Evolutionary conservation across 2,113 vertebrate genomes (phyloP), one percentile per base, ranked within the genome.

Genomic region (Grammomys surdaster): DNA sequence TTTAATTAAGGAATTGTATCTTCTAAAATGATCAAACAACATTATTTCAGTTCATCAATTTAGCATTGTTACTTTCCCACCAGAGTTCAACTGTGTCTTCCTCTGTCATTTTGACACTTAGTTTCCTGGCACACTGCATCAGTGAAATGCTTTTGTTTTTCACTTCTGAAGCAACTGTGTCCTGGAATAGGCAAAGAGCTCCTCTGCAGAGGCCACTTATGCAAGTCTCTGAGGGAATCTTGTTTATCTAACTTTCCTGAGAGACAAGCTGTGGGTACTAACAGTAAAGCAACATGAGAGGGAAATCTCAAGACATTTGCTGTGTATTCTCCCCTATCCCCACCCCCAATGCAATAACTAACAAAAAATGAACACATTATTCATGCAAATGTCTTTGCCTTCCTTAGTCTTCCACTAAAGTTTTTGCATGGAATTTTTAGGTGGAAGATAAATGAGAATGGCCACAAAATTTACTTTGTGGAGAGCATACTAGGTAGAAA

Each of bases 11-110:
- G 11, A 69, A 33, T 1, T 72, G 24, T 12, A 46, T 87, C 24
- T 95, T 93, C 75, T 72, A 87, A 96, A 93, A 93, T 78, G 43
- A 92, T 84, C 46, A 88, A 46, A 54, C 16, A 51, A n/a, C 46
- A 19, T 43, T 95, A 58, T 33, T 28, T 60, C 14, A 43, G 60
- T 63, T 28, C 46, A 40, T 46, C n/a, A 36, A 5, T 40, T 46
- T 88, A 54, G 19, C 46, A 58, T 28, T 40, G 72, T 43, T 16
- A 24, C 43, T n/a, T 80, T 85, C 5, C 11, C 16, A 22, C 28
- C 36, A 9, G 3, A 2, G 48, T 26, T 36, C 63, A 24, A 20
- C 60, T 20, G n/a, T 7, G 4, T 67, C 63, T 48, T 86, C 60
- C 4, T n/a, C 46, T 86, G 56, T 7, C 48, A 46, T 19, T 43